phyloP scores from a whole-genome alignment of 2,797 vertebrate species.

The Danionella dracula region DNA sequence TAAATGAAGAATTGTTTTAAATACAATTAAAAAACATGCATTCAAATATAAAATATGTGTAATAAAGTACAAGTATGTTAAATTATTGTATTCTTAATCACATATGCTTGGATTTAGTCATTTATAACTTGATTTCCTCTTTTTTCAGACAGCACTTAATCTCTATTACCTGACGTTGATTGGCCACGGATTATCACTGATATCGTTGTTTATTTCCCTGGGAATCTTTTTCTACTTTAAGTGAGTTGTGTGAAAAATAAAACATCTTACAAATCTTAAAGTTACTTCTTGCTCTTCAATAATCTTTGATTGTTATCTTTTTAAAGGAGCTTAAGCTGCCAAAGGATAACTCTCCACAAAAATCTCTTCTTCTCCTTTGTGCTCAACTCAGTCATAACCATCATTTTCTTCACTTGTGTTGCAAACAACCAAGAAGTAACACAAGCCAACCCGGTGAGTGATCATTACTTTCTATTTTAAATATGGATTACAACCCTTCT shows the following conservation, averaged over 20 bases:
- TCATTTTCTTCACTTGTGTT: slow-evolving; percentile 79
- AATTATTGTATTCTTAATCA: neutral
- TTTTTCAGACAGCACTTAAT: slow-evolving; percentile 78
- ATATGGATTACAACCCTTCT: too few species aligned
- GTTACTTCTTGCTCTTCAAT: neutral
- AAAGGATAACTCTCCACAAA: slow-evolving; percentile 96
- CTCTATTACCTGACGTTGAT: slow-evolving; percentile 91
- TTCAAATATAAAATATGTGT: too few species aligned
- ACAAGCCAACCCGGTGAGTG: slow-evolving; percentile 79
- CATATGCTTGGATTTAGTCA: neutral
- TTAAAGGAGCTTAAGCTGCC: slow-evolving; percentile 91
- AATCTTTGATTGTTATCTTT: slow-evolving; percentile 1
- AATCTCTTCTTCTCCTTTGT: slow-evolving; percentile 96
- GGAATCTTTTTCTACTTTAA: slow-evolving; percentile 96
- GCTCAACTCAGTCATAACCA: slow-evolving; percentile 85
- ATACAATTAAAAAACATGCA: too few species aligned
- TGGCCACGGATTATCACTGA: slow-evolving; percentile 87
- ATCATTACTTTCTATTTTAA: neutral
- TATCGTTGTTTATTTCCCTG: slow-evolving; percentile 87
- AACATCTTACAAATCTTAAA: neutral
- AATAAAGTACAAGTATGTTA: too few species aligned
- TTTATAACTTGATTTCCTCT: neutral
- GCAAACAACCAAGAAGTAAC: slow-evolving; percentile 77
- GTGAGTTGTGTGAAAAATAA: slow-evolving; percentile 69
- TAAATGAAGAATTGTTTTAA: too few species aligned